phyloP scores from a whole-genome alignment of 2,113 vertebrate species.

The Panurus biarmicus region DNA sequence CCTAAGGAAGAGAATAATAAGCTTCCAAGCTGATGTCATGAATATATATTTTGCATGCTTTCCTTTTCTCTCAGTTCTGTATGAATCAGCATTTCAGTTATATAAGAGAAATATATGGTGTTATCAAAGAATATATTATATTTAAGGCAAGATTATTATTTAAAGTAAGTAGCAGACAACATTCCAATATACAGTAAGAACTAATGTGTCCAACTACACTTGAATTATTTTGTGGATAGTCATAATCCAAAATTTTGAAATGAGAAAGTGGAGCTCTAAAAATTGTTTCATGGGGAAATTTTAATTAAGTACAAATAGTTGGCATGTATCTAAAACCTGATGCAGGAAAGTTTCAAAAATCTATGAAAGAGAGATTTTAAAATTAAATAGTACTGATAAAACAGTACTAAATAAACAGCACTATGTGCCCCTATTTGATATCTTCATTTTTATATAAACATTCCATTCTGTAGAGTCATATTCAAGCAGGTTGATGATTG shows the following conservation, averaged over 20 bases:
- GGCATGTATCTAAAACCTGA: background rate
- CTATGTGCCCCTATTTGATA: background rate
- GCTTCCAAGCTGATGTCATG: background rate
- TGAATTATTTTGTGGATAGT: slow-evolving; percentile 40
- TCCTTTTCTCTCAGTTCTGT: background rate
- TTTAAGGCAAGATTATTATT: slow-evolving; percentile 44
- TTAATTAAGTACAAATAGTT: background rate
- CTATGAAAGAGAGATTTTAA: slow-evolving; percentile 68
- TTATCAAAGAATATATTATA: slow-evolving; percentile 19
- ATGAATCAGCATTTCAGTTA: slow-evolving; percentile 29
- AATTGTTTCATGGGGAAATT: background rate
- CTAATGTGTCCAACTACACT: slow-evolving; percentile 15
- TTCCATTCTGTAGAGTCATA: background rate
- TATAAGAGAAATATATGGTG: slow-evolving; percentile 31
- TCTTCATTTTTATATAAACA: background rate
- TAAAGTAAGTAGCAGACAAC: slow-evolving; percentile 68
- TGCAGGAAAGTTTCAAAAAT: background rate
- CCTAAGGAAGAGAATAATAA: background rate
- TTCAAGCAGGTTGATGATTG: background rate
- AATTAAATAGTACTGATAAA: slow-evolving; percentile 51
- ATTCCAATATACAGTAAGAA: slow-evolving; percentile 57
- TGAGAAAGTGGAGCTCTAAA: background rate
- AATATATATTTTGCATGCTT: background rate
- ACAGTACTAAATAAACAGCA: background rate
- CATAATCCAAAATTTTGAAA: background rate